Conservation (phyloP, 1,140 invertebrate genomes). For the Marisa cornuarietis region DNA sequence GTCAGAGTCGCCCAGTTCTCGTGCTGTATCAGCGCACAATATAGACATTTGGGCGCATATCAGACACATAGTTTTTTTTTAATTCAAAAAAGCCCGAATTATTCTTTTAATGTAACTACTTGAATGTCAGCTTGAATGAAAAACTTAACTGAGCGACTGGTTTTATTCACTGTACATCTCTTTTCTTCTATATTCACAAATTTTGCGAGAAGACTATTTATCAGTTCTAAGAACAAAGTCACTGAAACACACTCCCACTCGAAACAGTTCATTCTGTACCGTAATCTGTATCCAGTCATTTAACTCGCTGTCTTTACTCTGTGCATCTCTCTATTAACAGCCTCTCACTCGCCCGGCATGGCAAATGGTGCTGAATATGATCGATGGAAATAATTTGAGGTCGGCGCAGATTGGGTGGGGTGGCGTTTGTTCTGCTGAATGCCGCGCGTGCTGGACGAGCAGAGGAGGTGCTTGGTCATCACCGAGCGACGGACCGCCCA, state of each 20-base stretch:
- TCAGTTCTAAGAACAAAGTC: neutral
- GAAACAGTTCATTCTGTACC: neutral
- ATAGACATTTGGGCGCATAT: too few species aligned
- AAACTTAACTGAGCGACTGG: too few species aligned
- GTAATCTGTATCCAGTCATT: neutral
- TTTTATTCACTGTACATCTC: too few species aligned
- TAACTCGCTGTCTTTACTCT: neutral
- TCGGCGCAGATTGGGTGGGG: neutral
- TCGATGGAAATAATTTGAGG: slow-evolving; percentile 16
- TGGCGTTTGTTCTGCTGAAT: neutral
- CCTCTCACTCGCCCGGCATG: neutral
- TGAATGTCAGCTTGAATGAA: too few species aligned
- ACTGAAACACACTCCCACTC: neutral
- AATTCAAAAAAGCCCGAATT: too few species aligned
- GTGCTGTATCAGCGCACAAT: too few species aligned
- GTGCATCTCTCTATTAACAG: neutral
- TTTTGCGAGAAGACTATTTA: neutral
- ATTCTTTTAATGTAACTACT: too few species aligned
- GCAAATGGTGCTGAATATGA: slow-evolving; percentile 5
- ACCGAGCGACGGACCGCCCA: neutral
- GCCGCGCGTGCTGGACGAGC: slow-evolving; percentile 7
- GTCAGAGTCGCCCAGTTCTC: too few species aligned
- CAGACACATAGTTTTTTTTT: too few species aligned
- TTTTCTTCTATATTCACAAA: neutral
- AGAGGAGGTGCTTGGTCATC: neutral